Percentiles rank a stretch among this genome's conserved stretches.
Evolutionary conservation across 92 coral and sea anemone genomes (phyloP).

Genomic region (Umimayanthus kanabou): DNA sequence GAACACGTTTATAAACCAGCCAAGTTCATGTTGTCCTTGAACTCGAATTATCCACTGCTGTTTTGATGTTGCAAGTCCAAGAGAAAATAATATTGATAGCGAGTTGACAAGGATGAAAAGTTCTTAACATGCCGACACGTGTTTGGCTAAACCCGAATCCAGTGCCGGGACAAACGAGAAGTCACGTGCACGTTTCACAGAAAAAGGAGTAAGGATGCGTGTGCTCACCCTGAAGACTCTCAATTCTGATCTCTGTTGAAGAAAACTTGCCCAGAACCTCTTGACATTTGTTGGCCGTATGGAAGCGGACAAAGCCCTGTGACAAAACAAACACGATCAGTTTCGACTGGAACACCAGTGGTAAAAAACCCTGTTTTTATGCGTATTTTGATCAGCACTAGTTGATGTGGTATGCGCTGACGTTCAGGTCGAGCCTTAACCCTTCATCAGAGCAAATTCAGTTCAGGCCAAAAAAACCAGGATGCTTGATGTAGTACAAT

Average conservation of each 20-base stretch:
- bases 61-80: neutral
- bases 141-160: no score
- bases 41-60: neutral
- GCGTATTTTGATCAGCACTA: no score
- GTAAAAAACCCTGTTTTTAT: no score
- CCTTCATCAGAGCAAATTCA: no score
- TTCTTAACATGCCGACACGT: no score
- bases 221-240: slow-evolving; percentile 44
- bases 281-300: slow-evolving; percentile 73
- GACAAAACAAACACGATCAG: neutral
- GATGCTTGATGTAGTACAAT: neutral
- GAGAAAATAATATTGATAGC: no score
- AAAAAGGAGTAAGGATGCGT: neutral
- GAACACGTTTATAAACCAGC: neutral
- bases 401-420: neutral
- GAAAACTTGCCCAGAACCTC: slow-evolving; percentile 64
- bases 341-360: no score
- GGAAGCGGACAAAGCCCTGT: slow-evolving; percentile 93
- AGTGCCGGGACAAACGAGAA: no score
- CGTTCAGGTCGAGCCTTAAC: neutral
- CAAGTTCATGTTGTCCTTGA: neutral
- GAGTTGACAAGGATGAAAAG: no score
- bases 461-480: neutral
- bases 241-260: slow-evolving; percentile 34
- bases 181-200: neutral